Evolutionary conservation across 2,113 vertebrate genomes (phyloP), one percentile per base, ranked within the genome.

Genomic region (Platichthys flesus): DNA sequence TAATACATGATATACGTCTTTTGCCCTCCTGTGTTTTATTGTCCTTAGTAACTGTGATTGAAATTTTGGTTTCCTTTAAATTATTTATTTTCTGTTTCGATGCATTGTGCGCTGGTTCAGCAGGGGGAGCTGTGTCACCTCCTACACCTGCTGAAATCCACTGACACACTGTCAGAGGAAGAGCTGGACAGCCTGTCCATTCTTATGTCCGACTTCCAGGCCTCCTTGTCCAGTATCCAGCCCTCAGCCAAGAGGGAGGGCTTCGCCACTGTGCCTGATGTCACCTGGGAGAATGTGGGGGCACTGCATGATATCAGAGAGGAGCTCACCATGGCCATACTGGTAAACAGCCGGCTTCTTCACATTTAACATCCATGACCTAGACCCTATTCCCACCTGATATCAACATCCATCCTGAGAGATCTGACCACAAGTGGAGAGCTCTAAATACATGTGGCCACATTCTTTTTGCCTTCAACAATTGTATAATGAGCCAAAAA

Each of bases 171-270:
- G 67, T 93, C 94, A 0, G 95, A 97, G 83, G 93, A 96, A 2
- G 93, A 96, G 88, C 95, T 99, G 77, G 90, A 93, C n/a, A 90
- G 91, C 56, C 90, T 99, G 2, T 94, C 94, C 79, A 95, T 99
- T 55, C 93, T 96, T 82, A 92, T 97, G 95, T 94, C 94, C 3
- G 98, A 99, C 88, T 99, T 99, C 82, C 92, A 92, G 89, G 85
- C 85, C 8, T 95, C 98, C 0, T 89, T 99, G 61, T 71, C 94
- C 66, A 92, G 92, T 0, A 95, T 99, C 8, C 98, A 99, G 42
- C 98, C 98, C 2, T 99, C 98, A 8, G 98, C 98, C 78, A 99
- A 99, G 92, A 95, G 98, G 52, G 98, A 99, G 91, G 98, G 98
- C 81, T 99, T 99, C 67, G 96, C 97, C 85, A 99, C 98, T 0